Percentiles rank a stretch among this genome's conserved stretches.
Conservation (phyloP, 1,140 invertebrate genomes). For the Zophobas morio region DNA sequence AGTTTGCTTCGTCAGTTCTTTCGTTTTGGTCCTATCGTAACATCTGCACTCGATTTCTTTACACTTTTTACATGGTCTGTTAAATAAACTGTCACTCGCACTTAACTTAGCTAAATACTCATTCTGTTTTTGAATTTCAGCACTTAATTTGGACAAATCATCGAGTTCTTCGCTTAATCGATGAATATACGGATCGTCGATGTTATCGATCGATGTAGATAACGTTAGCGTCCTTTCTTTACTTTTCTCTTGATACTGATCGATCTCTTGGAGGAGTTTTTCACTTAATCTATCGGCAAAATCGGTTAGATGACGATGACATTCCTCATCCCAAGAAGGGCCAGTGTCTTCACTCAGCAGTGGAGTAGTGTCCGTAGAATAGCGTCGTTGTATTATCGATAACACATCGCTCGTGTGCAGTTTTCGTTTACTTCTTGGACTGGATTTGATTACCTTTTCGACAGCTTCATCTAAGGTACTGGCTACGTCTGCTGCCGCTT, state of each 20-base stretch:
- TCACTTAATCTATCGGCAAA: slow-evolving; percentile 82
- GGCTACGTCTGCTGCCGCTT: slow-evolving; percentile 77
- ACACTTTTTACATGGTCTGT: slow-evolving; percentile 49
- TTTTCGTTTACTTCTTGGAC: slow-evolving; percentile 69
- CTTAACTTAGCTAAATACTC: slow-evolving; percentile 68
- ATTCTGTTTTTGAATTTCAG: slow-evolving; percentile 71
- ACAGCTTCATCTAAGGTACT: slow-evolving; percentile 79
- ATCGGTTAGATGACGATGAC: slow-evolving; percentile 78
- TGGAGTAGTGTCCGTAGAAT: slow-evolving; percentile 58
- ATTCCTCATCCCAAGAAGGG: slow-evolving; percentile 75
- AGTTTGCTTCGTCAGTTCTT: slow-evolving; percentile 17
- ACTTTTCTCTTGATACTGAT: slow-evolving; percentile 73
- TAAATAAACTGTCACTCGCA: slow-evolving; percentile 60
- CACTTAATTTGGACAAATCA: slow-evolving; percentile 72
- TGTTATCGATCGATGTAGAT: slow-evolving; percentile 66
- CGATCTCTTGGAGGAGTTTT: slow-evolving; percentile 82
- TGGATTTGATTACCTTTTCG: slow-evolving; percentile 68
- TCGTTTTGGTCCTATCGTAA: slow-evolving; percentile 33
- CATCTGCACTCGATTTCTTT: slow-evolving; percentile 48
- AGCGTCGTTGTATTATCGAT: slow-evolving; percentile 69
- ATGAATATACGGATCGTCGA: slow-evolving; percentile 73
- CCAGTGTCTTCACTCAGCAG: slow-evolving; percentile 68
- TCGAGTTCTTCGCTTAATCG: slow-evolving; percentile 72
- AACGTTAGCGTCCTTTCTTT: slow-evolving; percentile 26
- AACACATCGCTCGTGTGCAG: slow-evolving; percentile 70